phyloP scores from a whole-genome alignment of 2,797 vertebrate genomes.

The Todus mexicanus region DNA sequence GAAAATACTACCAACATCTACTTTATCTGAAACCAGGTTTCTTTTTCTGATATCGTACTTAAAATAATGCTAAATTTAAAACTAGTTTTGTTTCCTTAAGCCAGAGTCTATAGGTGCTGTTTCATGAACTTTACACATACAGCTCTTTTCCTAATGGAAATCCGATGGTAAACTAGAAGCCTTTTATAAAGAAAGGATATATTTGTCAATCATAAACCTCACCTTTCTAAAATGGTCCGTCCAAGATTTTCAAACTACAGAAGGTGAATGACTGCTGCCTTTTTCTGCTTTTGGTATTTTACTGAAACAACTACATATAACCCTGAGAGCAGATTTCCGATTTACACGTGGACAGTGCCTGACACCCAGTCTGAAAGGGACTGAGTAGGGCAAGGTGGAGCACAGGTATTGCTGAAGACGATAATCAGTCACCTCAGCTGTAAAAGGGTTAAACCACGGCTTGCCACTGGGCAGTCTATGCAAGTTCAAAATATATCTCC shows the following conservation, averaged over 20 bases:
- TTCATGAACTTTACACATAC: neutral
- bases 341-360: too few species aligned
- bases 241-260: neutral
- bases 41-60: neutral
- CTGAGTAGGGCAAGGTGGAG: neutral
- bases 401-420: neutral
- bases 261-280: neutral
- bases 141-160: neutral
- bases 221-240: neutral
- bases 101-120: neutral
- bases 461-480: neutral
- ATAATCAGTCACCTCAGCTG: fast-evolving
- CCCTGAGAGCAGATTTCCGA: too few species aligned
- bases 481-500: neutral
- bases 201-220: neutral
- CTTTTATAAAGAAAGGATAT: neutral
- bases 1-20: neutral
- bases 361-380: neutral
- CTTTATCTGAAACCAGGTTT: neutral
- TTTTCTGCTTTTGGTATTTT: neutral
- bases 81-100: neutral
- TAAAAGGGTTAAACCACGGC: neutral
- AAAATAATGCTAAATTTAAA: neutral
- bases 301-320: neutral
- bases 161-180: neutral